phyloP scores from a whole-genome alignment of 2,113 vertebrate species.

The Erinaceus europaeus region DNA sequence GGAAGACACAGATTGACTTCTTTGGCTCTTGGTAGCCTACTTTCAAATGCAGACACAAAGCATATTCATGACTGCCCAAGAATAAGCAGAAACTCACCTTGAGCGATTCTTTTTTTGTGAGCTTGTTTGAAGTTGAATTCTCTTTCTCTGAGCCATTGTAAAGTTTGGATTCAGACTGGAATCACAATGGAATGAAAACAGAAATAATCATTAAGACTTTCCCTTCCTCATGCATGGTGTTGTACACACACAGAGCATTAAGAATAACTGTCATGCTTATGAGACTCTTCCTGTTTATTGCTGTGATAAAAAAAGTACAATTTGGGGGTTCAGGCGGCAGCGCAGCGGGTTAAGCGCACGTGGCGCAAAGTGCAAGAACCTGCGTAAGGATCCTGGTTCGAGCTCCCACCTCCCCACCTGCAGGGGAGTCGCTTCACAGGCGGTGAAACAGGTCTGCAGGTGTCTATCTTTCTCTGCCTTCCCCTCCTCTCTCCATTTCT shows the following conservation, averaged over 20 bases:
- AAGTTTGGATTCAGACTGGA: slow-evolving; percentile 97
- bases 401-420: too few species aligned
- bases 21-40: background rate
- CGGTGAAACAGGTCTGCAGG: too few species aligned
- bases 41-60: slow-evolving; percentile 29
- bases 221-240: too few species aligned
- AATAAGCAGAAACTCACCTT: slow-evolving; percentile 86
- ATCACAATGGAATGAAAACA: slow-evolving; percentile 64
- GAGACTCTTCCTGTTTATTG: slow-evolving; percentile 8
- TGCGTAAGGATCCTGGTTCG: too few species aligned
- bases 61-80: background rate
- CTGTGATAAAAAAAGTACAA: background rate
- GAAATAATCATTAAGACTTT: background rate
- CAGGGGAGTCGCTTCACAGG: too few species aligned
- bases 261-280: background rate
- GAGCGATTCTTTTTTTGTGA: slow-evolving; percentile 99
- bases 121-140: slow-evolving; percentile 92
- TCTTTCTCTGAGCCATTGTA: slow-evolving; percentile 99
- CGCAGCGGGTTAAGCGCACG: too few species aligned
- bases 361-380: too few species aligned
- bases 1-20: background rate
- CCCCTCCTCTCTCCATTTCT: too few species aligned
- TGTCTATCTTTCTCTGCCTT: too few species aligned
- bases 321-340: too few species aligned
- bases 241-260: background rate